Evolutionary conservation across 1,140 invertebrate species (phyloP).

Genomic region (Megalopta genalis): DNA sequence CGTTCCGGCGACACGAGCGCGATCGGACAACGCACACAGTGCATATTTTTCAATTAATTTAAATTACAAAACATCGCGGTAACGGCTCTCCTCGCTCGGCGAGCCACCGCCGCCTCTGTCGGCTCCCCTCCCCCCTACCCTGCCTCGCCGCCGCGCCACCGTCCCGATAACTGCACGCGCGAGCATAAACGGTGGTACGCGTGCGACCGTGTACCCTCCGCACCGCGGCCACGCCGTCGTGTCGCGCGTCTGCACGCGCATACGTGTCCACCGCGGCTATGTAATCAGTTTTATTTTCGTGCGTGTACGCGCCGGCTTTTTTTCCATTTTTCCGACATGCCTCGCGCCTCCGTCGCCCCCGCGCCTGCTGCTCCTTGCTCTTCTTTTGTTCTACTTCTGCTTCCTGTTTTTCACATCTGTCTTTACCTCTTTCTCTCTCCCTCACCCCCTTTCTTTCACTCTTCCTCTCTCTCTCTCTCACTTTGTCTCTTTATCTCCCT

Average conservation of each 20-base stretch:
- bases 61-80: slow-evolving; percentile 78
- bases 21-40: slow-evolving; percentile 74
- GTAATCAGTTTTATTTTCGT: slow-evolving; percentile 75
- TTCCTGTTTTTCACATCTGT: neutral
- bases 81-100: slow-evolving; percentile 55
- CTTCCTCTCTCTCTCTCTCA: no score
- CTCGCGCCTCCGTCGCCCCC: neutral
- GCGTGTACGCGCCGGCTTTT: slow-evolving; percentile 63
- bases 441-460: no score
- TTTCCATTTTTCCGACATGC: neutral
- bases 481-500: no score
- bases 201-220: neutral
- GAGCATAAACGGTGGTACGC: slow-evolving; percentile 52
- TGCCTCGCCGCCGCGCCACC: slow-evolving; percentile 29
- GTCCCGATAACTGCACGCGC: slow-evolving; percentile 47
- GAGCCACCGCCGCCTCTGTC: neutral
- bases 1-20: slow-evolving; percentile 58
- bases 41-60: slow-evolving; percentile 80
- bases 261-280: slow-evolving; percentile 57
- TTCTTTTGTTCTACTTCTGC: neutral
- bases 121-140: neutral
- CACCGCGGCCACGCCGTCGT: no score
- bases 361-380: neutral
- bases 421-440: no score
- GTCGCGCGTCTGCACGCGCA: slow-evolving; percentile 24